phyloP scores from a whole-genome alignment of 2,888 invertebrate species.

The Tiphia femorata region DNA sequence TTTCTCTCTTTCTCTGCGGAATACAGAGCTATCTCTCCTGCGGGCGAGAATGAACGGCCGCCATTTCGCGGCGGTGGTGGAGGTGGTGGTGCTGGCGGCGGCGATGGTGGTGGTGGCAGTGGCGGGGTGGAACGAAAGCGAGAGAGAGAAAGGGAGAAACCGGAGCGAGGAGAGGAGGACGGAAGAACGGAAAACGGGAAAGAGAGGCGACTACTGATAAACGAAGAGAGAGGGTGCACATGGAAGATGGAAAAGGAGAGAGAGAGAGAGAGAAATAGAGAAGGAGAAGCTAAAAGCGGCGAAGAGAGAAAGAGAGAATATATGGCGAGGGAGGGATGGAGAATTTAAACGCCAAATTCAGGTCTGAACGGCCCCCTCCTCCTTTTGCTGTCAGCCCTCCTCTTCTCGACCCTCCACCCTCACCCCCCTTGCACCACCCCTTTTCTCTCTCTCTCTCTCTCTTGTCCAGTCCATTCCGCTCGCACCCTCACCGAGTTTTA shows the following conservation, averaged over 20 bases:
- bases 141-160: neutral
- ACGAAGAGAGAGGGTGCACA: neutral
- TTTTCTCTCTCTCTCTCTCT: no score
- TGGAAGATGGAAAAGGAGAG: neutral
- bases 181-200: conserved; percentile 4
- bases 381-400: no score
- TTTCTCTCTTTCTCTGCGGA: conserved; percentile 1
- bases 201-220: conserved; percentile 2
- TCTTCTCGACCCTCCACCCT: conserved; percentile 21
- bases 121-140: conserved; percentile 22
- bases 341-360: conserved; percentile 55
- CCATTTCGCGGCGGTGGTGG: conserved; percentile 48
- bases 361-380: conserved; percentile 30
- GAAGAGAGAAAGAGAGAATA: conserved; percentile 1
- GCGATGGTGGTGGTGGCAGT: no score
- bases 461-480: conserved; percentile 3
- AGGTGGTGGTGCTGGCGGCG: conserved; percentile 13
- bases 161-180: neutral
- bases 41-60: conserved; percentile 46
- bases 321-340: conserved; percentile 20
- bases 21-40: conserved; percentile 25
- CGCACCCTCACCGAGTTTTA: conserved; percentile 50
- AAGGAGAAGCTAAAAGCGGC: conserved; percentile 1
- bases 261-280: neutral
- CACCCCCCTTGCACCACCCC: conserved; percentile 23